A percentile compares a stretch with the other conserved stretches of the same genome.
Conservation (phyloP, 2,797 vertebrate genomes). For the Smutsia temminckii region DNA sequence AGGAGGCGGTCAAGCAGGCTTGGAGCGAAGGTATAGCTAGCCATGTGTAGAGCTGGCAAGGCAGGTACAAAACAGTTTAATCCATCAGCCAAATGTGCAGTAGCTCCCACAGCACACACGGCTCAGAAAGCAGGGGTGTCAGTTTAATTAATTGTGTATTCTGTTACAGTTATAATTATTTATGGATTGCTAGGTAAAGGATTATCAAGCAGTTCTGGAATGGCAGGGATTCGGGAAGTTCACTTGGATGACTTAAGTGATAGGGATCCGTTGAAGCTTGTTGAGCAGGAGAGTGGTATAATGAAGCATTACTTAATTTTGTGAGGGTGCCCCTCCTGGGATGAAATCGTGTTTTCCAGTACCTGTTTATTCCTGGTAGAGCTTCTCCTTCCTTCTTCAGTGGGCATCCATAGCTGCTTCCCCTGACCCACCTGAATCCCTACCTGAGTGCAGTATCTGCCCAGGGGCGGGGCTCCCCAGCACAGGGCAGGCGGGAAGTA, state of each 20-base stretch:
- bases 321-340: background rate
- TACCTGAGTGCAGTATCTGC: background rate
- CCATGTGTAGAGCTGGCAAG: background rate
- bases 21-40: background rate
- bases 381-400: background rate
- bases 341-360: background rate
- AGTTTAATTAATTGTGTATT: background rate
- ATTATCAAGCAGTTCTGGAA: background rate
- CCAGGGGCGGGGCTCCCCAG: background rate
- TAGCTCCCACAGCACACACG: background rate
- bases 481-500: background rate
- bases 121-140: background rate
- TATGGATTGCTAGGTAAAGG: background rate
- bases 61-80: background rate
- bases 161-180: background rate
- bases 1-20: background rate
- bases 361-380: background rate
- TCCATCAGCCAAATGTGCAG: background rate
- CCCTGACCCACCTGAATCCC: background rate
- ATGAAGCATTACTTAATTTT: background rate
- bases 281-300: background rate
- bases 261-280: background rate
- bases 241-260: background rate
- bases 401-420: background rate
- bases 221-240: background rate